phyloP scores from a whole-genome alignment of 2,888 invertebrate species.

The Napeogenes inachia region DNA sequence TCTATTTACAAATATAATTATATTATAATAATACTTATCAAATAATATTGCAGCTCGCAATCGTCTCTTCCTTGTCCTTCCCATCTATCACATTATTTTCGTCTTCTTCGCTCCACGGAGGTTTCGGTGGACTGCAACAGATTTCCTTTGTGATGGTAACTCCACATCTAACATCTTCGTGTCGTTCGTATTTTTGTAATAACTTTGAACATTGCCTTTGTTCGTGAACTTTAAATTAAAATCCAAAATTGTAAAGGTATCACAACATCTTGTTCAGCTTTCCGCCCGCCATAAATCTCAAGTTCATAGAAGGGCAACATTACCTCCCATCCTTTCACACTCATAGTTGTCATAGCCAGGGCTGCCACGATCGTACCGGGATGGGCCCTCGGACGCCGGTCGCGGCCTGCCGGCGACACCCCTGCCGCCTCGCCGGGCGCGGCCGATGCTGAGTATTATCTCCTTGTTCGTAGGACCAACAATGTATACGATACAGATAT shows the following conservation, averaged over 20 bases:
- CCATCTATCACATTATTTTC: constrained; percentile 30
- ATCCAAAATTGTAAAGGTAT: constrained; percentile 23
- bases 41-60: constrained; percentile 73
- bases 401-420: constrained; percentile 2
- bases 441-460: constrained; percentile 64
- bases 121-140: no score
- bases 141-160: no score
- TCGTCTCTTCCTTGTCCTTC: constrained; percentile 40
- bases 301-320: background rate
- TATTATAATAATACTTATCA: constrained; percentile 59
- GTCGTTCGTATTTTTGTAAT: background rate
- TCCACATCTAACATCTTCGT: background rate
- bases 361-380: background rate
- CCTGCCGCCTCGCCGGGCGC: constrained; percentile 34
- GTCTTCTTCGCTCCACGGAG: constrained; percentile 12
- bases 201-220: constrained; percentile 9
- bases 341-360: constrained; percentile 12
- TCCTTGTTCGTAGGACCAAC: constrained; percentile 64
- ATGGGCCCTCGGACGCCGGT: background rate
- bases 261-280: constrained; percentile 24
- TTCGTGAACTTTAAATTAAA: background rate
- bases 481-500: constrained; percentile 73
- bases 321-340: constrained; percentile 4
- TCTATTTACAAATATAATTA: constrained; percentile 58
- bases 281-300: background rate